Base-by-base conservation (phyloP, 37 sponge, comb jelly and placozoan genomes). In the Halichondria panicea region DNA sequence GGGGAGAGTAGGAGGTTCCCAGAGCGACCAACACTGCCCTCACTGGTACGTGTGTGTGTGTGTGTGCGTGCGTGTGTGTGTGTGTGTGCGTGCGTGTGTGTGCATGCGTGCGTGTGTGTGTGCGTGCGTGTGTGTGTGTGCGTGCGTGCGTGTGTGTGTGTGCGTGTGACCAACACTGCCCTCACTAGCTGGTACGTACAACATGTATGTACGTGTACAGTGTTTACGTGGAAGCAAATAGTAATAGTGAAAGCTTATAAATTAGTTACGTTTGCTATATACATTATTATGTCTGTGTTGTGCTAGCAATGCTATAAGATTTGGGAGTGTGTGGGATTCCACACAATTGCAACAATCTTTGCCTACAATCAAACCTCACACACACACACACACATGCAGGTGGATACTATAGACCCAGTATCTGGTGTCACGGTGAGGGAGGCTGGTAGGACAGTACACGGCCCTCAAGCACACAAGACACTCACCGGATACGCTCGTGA, bases 371-470 rank as follows among this genome's bases (percentile, higher is more conserved):
- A 48, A 18, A 48, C 13, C 13, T 9, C 50, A 48, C 50, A 69
- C 28, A 6, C 34, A 45, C 70, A 69, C 5, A 27, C 11, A 42
- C 70, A 24, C 27, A 4, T 72, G 4, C 43, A 86, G 87, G 70
- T 86, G 21, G 87, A 86, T 63, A 78, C 80, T 7, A 86, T 86
- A 33, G 75, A 79, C 41, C 81, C 80, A 53, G 31, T 31, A n/a
- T 76, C 87, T 34, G 87, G 87, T 28, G 81, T 86, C 41, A 79
- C 62, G 25, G 63, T 86, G 9, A 18, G 37, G n/a, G 81, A 79
- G 38, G 75, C 67, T 4, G 76, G 63, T 18, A 71, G 79, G 44
- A 61, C 31, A 13, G 42, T 57, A 0, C 61, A 59, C 9, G 80
- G 80, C 2, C 70, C 70, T 34, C 24, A 41, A 24, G 35, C 19